Percentiles rank a stretch among this genome's conserved stretches.
Conservation (phyloP, 2,888 invertebrate genomes). For the Oegoconia quadripuncta region DNA sequence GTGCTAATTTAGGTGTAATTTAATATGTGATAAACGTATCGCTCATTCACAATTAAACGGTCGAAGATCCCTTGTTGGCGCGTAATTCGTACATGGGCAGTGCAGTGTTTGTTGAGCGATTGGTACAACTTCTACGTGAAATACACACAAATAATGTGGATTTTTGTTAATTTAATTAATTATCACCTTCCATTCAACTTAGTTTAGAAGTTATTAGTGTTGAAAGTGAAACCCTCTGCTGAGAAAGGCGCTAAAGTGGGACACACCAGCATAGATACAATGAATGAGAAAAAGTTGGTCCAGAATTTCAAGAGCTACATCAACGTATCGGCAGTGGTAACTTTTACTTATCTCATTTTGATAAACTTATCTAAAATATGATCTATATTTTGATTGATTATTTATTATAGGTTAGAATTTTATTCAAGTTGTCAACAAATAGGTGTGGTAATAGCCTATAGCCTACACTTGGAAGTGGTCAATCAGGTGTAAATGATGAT, state of each 20-base stretch:
- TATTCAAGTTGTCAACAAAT: no score
- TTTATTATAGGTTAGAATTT: no score
- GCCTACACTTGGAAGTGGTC: no score
- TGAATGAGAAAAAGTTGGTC: constrained; percentile 76
- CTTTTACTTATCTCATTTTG: constrained; percentile 18
- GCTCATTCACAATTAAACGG: constrained; percentile 8
- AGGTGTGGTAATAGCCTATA: no score
- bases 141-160: constrained; percentile 57
- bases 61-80: constrained; percentile 15
- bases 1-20: constrained; percentile 17
- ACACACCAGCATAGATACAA: constrained; percentile 58
- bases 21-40: constrained; percentile 23
- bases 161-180: constrained; percentile 41
- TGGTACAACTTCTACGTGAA: constrained; percentile 60
- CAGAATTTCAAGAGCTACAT: constrained; percentile 80
- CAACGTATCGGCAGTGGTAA: constrained; percentile 64
- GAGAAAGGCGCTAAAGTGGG: constrained; percentile 45
- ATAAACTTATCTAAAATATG: constrained; percentile 8
- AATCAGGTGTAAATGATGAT: no score
- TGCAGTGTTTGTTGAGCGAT: constrained; percentile 50
- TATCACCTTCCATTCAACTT: constrained; percentile 31
- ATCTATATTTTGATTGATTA: constrained; percentile 6
- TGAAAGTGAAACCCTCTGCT: constrained; percentile 25
- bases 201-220: constrained; percentile 27
- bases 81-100: constrained; percentile 32